phyloP scores from a whole-genome alignment of 2,113 vertebrate genomes.

The Aphelocoma coerulescens region DNA sequence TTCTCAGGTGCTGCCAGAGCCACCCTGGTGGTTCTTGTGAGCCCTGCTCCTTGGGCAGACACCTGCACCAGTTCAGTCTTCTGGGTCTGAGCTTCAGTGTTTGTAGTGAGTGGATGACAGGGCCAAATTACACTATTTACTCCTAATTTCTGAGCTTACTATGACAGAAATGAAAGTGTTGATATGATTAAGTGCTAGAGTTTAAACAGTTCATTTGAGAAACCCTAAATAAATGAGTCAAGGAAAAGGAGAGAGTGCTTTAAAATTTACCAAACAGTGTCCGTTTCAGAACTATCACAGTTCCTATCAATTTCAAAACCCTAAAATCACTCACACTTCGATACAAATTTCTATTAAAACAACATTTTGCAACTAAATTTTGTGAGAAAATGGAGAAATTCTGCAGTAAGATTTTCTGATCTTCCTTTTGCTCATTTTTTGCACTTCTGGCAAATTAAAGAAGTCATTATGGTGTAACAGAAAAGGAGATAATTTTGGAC shows the following conservation, averaged over 20 bases:
- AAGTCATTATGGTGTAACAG: neutral
- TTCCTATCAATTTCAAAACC: neutral
- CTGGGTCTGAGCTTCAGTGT: neutral
- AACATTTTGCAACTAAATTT: neutral
- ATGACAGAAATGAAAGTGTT: neutral
- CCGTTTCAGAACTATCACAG: neutral
- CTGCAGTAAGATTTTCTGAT: neutral
- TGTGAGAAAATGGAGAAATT: neutral
- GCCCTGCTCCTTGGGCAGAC: neutral
- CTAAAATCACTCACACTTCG: neutral
- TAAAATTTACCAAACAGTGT: neutral
- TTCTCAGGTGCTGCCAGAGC: neutral
- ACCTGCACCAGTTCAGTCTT: neutral
- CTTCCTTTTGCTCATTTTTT: neutral
- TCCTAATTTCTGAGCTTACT: neutral
- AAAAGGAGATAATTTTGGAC: neutral
- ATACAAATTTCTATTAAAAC: neutral
- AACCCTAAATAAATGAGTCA: neutral
- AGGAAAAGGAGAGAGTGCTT: neutral
- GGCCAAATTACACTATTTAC: neutral
- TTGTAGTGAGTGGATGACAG: neutral
- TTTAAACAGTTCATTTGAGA: neutral
- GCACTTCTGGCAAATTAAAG: neutral
- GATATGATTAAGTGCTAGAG: neutral
- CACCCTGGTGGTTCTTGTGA: neutral